A percentile compares a stretch with the other conserved stretches of the same genome.
Conservation (phyloP, 1,140 invertebrate species). For the Epicauta chinensis region DNA sequence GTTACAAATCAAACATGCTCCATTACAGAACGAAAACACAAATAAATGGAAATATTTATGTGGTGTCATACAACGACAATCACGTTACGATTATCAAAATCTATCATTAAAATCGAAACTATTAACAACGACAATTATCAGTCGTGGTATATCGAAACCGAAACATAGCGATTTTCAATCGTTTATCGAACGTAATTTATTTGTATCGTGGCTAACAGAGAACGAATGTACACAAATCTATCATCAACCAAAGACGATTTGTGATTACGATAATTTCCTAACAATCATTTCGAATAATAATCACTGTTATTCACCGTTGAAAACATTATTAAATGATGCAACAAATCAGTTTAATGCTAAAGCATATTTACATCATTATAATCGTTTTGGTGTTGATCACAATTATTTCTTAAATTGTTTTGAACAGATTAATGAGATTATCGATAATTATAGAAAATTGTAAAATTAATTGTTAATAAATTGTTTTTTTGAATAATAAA, state of each 20-base stretch:
- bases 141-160: conserved; percentile 16
- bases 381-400: conserved; percentile 45
- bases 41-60: conserved; percentile 15
- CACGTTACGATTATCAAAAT: conserved; percentile 15
- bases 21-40: conserved; percentile 29
- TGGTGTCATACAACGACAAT: conserved; percentile 12
- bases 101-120: conserved; percentile 24
- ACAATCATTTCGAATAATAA: conserved; percentile 47
- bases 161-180: conserved; percentile 24
- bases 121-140: conserved; percentile 21
- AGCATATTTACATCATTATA: conserved; percentile 51
- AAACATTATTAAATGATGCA: conserved; percentile 43
- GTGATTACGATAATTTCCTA: conserved; percentile 45
- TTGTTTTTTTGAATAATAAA: not conserved
- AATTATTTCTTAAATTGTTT: conserved; percentile 47
- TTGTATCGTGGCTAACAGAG: conserved; percentile 43
- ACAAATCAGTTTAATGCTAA: conserved; percentile 46
- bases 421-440: conserved; percentile 45
- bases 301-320: conserved; percentile 37
- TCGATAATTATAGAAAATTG: conserved; percentile 45
- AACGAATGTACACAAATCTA: conserved; percentile 40
- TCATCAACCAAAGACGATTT: conserved; percentile 41
- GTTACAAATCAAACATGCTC: conserved; percentile 43
- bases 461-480: conserved; percentile 9
- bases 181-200: conserved; percentile 38